Conservation (phyloP, 2,888 invertebrate genomes). For the Thymelicus sylvestris region DNA sequence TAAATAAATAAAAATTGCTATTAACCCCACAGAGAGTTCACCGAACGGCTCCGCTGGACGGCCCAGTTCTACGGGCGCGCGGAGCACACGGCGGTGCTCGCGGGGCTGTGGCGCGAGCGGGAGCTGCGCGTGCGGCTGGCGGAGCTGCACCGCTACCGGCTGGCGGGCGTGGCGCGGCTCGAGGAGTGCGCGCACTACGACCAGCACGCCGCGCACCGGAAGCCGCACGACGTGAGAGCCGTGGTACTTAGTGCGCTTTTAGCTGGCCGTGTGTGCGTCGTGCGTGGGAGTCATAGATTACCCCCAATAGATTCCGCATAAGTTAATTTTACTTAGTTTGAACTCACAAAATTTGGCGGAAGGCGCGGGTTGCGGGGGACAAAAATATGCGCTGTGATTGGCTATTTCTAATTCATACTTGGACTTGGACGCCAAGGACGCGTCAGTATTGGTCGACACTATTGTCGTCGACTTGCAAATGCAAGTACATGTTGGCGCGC, state of each 20-base stretch:
- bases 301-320: too few species aligned
- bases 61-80: slow-evolving; percentile 94
- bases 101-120: slow-evolving; percentile 92
- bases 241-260: slow-evolving; percentile 13
- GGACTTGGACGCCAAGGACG: too few species aligned
- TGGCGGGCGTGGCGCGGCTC: slow-evolving; percentile 92
- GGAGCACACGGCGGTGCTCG: slow-evolving; percentile 92
- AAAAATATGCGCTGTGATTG: too few species aligned
- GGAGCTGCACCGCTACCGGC: slow-evolving; percentile 92
- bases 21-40: slow-evolving; percentile 86
- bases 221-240: slow-evolving; percentile 86
- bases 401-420: too few species aligned
- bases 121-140: slow-evolving; percentile 93
- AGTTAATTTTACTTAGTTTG: too few species aligned
- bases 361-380: too few species aligned
- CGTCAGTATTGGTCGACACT: too few species aligned
- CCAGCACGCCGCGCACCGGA: slow-evolving; percentile 88
- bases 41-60: slow-evolving; percentile 93
- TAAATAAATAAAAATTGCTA: neutral
- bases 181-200: slow-evolving; percentile 96
- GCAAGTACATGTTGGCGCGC: too few species aligned
- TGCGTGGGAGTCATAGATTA: too few species aligned
- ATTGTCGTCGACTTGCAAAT: too few species aligned
- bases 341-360: too few species aligned
- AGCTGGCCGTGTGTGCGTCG: neutral